Conservation (phyloP, 2,888 invertebrate genomes). For the Callyntrura sp. region DNA sequence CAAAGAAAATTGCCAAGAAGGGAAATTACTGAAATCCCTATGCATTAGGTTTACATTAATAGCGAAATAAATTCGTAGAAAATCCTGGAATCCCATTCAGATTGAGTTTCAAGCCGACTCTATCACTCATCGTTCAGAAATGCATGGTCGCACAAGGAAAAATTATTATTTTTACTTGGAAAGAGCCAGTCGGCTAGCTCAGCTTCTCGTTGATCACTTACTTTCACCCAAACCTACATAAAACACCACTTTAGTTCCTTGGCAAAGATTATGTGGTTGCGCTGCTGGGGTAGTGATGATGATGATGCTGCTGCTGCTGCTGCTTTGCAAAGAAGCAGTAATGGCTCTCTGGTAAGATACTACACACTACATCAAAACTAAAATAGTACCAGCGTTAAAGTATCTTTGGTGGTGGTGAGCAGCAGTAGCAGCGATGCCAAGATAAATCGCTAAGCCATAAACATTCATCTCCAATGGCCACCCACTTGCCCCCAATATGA, state of each 20-base stretch:
- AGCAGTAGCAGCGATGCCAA: constrained; percentile 54
- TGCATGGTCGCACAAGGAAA: constrained; percentile 33
- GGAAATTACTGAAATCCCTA: background rate
- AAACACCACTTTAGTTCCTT: background rate
- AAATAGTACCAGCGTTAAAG: background rate
- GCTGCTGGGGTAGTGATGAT: background rate
- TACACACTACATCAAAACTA: background rate
- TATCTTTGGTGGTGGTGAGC: constrained; percentile 32
- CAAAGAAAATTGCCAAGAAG: background rate
- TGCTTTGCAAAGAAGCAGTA: too few relatives aligned
- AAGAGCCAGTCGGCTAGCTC: background rate
- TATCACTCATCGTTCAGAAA: constrained; percentile 39
- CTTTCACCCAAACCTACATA: constrained; percentile 2
- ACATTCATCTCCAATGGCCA: constrained; percentile 71
- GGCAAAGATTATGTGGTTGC: constrained; percentile 10
- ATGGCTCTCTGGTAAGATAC: too few relatives aligned
- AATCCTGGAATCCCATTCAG: background rate
- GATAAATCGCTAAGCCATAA: constrained; percentile 72
- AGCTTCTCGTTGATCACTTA: constrained; percentile 43
- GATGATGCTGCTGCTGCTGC: background rate
- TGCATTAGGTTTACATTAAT: background rate
- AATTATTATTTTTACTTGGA: constrained; percentile 46
- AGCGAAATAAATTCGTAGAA: constrained; percentile 6
- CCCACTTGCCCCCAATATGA: constrained; percentile 58
- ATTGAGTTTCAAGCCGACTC: constrained; percentile 14